A percentile compares a stretch with the other conserved stretches of the same genome.
Conservation (phyloP, 2,888 invertebrate genomes). For the Hedychridium roseum region DNA sequence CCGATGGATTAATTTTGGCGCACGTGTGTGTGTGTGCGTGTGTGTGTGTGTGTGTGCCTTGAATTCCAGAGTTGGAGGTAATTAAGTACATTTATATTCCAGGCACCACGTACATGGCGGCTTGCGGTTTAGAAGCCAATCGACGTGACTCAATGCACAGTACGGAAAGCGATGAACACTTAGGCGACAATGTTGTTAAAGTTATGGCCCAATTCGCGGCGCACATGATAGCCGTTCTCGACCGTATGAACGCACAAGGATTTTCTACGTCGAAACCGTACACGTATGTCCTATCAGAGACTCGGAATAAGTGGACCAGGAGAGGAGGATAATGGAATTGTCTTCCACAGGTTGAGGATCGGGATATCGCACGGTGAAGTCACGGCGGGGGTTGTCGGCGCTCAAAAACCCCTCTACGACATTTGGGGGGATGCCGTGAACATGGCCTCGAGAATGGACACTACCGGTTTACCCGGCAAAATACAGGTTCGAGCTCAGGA, state of each 20-base stretch:
- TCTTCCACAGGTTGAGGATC: conserved; percentile 58
- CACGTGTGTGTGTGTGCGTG: too few species aligned
- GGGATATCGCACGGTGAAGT: conserved; percentile 92
- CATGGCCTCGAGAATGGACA: conserved; percentile 96
- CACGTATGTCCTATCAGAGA: conserved; percentile 42
- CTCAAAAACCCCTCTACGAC: conserved; percentile 92
- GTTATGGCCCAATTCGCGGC: conserved; percentile 77
- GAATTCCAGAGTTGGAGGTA: too few species aligned
- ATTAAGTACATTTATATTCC: background rate
- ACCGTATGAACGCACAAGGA: conserved; percentile 68
- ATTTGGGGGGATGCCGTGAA: conserved; percentile 98
- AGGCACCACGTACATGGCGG: conserved; percentile 95
- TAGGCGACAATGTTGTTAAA: conserved; percentile 63
- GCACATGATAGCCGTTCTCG: conserved; percentile 74
- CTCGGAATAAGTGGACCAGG: conserved; percentile 31
- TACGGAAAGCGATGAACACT: conserved; percentile 46
- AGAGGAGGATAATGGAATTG: background rate
- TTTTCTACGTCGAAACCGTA: conserved; percentile 60
- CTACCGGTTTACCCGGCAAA: conserved; percentile 81
- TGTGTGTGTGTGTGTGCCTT: too few species aligned
- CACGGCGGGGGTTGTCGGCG: conserved; percentile 94
- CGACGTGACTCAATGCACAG: conserved; percentile 68
- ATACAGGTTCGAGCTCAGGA: conserved; percentile 72
- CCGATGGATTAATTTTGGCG: too few species aligned
- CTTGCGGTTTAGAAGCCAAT: conserved; percentile 86